Conservation (phyloP, 2,888 invertebrate species). For the Rhodophaea formosa region DNA sequence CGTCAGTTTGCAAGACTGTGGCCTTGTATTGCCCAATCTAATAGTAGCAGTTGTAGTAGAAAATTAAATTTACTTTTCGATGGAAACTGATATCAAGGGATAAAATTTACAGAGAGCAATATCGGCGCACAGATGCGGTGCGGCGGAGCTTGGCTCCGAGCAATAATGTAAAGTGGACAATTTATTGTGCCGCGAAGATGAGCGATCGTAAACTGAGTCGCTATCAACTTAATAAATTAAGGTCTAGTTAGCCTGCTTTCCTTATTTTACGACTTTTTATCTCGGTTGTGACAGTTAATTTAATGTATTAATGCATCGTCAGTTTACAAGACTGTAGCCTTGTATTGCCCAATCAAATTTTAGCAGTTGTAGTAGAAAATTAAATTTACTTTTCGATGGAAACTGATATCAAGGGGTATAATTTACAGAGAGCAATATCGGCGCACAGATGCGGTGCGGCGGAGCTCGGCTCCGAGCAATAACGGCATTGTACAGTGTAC, state of each 20-base stretch:
- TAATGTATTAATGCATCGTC: background rate
- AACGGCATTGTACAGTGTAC: constrained; percentile 9
- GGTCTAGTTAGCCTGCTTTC: constrained; percentile 7
- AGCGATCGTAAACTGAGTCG: constrained; percentile 6
- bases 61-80: background rate
- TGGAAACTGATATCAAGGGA: background rate
- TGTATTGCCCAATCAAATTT: no score
- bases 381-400: background rate
- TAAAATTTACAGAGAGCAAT: constrained; percentile 4
- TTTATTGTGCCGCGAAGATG: constrained; percentile 13
- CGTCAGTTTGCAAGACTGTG: background rate
- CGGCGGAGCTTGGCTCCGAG: background rate
- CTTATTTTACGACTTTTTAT: constrained; percentile 11
- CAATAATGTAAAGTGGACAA: constrained; percentile 6
- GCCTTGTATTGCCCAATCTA: no score
- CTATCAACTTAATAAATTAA: constrained; percentile 14
- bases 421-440: constrained; percentile 7
- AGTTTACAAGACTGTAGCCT: background rate
- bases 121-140: constrained; percentile 1
- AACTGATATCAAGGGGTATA: background rate
- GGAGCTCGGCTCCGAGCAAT: background rate
- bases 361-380: background rate
- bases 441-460: background rate
- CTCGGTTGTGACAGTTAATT: background rate
- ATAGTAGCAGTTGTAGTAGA: no score